These are phyloP conservation scores for Arothron firmamentum DNA, from an alignment of 2,113 vertebrate species.

Conservation along the genomic window DNA sequence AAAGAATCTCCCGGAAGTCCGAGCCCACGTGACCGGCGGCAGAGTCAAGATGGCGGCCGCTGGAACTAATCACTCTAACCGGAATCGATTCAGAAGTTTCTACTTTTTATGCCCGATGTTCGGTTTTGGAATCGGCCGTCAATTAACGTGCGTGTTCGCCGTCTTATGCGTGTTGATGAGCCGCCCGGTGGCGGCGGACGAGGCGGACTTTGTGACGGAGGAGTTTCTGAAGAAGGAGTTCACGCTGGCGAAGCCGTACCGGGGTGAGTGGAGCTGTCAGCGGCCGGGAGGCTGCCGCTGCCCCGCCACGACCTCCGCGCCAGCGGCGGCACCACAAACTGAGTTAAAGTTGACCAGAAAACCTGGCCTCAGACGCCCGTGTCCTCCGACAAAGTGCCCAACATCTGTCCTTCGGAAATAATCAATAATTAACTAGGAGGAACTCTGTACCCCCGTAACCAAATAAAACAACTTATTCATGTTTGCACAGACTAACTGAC, in stretches of 20 bases:
- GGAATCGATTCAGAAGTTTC: slow-evolving; percentile 16
- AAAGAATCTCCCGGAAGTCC: slow-evolving; percentile 10
- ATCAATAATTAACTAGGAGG: slow-evolving; percentile 26
- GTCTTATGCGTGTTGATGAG: slow-evolving; percentile 34
- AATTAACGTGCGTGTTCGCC: slow-evolving; percentile 35
- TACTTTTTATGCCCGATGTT: slow-evolving; percentile 22
- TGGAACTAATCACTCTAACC: slow-evolving; percentile 9
- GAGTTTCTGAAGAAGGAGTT: slow-evolving; percentile 91
- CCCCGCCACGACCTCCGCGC: neutral
- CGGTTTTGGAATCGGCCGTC: slow-evolving; percentile 12
- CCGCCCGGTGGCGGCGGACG: slow-evolving; percentile 54
- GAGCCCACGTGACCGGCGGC: slow-evolving; percentile 6
- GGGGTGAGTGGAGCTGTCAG: slow-evolving; percentile 68
- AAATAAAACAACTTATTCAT: neutral
- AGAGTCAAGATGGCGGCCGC: slow-evolving; percentile 71
- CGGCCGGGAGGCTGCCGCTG: neutral
- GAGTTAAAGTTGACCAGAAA: neutral
- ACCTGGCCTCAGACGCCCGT: too few species aligned
- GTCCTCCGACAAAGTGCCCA: too few species aligned
- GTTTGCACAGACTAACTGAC: too few species aligned
- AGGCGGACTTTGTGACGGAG: slow-evolving; percentile 72
- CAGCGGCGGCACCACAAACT: neutral
- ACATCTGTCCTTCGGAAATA: neutral
- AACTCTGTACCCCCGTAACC: slow-evolving; percentile 11
- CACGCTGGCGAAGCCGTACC: slow-evolving; percentile 87